These are phyloP conservation scores for Caenorhabditis doughertyi DNA, from an alignment of 2,888 invertebrate genomes.

Conservation along the genomic window DNA sequence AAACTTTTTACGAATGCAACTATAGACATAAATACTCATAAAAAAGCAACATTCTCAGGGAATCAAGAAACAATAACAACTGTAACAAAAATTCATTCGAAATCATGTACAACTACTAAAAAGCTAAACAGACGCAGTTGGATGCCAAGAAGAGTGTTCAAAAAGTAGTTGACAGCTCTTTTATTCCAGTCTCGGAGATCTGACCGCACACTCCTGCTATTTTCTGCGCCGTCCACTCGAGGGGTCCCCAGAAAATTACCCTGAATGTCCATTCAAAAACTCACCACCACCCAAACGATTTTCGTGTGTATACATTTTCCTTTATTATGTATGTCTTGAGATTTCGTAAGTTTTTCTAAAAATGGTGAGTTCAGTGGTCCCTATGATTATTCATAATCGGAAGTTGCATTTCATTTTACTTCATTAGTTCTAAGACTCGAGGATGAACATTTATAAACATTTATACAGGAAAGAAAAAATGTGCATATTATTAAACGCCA, in stretches of 20 bases:
- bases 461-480: not conserved
- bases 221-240: conserved; percentile 56
- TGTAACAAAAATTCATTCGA: not conserved
- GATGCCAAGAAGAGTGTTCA: conserved; percentile 54
- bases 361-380: not conserved
- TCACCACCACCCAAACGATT: conserved; percentile 32
- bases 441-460: conserved; percentile 17
- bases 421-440: too few species aligned
- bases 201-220: conserved; percentile 55
- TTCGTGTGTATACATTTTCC: conserved; percentile 54
- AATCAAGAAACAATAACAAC: not conserved
- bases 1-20: conserved; percentile 16
- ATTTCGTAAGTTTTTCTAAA: conserved; percentile 39
- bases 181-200: conserved; percentile 60
- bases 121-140: conserved; percentile 45
- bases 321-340: conserved; percentile 54
- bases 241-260: conserved; percentile 52
- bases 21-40: conserved; percentile 12
- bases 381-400: not conserved
- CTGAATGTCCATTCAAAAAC: conserved; percentile 63
- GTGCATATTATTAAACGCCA: conserved; percentile 7
- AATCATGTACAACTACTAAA: conserved; percentile 1
- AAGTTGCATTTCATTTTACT: too few species aligned
- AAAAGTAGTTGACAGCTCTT: conserved; percentile 61
- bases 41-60: too few species aligned